Evolutionary conservation across 2,113 vertebrate genomes (phyloP).

Genomic region (Chaenogobius annularis): DNA sequence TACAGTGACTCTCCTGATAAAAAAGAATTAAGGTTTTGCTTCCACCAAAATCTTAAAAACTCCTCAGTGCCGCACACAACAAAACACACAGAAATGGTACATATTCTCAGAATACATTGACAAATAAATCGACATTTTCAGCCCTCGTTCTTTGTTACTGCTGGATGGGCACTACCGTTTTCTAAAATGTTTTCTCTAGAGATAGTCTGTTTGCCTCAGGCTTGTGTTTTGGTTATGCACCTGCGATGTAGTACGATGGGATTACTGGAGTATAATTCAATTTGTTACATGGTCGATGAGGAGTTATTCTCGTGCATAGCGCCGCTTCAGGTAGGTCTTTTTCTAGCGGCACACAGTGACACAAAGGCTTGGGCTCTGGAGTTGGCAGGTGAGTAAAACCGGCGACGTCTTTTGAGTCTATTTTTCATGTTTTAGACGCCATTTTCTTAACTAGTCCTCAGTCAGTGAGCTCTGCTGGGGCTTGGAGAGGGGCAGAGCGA

Average conservation of each 20-base stretch:
- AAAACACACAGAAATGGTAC: conserved; percentile 58
- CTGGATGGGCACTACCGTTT: conserved; percentile 67
- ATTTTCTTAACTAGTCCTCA: conserved; percentile 51
- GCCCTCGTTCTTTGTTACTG: conserved; percentile 68
- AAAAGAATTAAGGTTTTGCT: conserved; percentile 64
- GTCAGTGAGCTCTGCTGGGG: conserved; percentile 68
- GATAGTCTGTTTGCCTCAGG: conserved; percentile 70
- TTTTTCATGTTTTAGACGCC: conserved; percentile 26
- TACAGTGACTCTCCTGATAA: conserved; percentile 72
- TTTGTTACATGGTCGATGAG: conserved; percentile 68
- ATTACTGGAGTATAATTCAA: conserved; percentile 68
- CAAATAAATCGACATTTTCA: conserved; percentile 58
- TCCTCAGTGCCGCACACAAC: conserved; percentile 65
- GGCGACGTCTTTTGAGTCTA: conserved; percentile 27
- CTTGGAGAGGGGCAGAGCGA: conserved; percentile 61
- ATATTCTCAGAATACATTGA: conserved; percentile 72
- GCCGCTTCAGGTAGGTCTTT: conserved; percentile 54
- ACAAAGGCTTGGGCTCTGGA: conserved; percentile 63
- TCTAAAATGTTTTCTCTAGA: conserved; percentile 70
- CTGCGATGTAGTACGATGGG: conserved; percentile 71
- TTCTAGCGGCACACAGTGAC: conserved; percentile 54
- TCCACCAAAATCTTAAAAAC: conserved; percentile 66
- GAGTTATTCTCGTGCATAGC: conserved; percentile 69
- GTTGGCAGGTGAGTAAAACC: conserved; percentile 63
- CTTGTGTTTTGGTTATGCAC: conserved; percentile 74